These are phyloP conservation scores for Ellobius talpinus DNA, from an alignment of 2,113 vertebrate species.

Conservation along the genomic window DNA sequence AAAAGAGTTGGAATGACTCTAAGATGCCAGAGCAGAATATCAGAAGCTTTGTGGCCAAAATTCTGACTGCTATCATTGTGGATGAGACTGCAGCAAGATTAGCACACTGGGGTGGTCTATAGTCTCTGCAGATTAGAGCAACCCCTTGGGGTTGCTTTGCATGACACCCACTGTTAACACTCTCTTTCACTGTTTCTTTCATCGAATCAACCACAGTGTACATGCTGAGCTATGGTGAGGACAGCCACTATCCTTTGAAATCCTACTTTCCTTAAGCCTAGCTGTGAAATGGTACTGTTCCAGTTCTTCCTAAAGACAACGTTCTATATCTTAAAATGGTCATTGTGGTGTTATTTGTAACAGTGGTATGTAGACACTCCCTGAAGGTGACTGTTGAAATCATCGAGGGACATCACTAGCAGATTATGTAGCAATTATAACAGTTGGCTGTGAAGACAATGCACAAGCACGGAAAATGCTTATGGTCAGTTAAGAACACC, in stretches of 20 bases:
- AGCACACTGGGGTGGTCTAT: background rate
- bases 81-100: background rate
- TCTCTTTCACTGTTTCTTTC: background rate
- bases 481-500: background rate
- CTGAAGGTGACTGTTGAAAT: background rate
- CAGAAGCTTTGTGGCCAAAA: background rate
- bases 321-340: background rate
- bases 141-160: background rate
- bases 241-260: background rate
- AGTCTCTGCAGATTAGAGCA: background rate
- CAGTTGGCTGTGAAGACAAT: background rate
- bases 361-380: background rate
- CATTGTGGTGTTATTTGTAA: background rate
- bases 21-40: constrained; percentile 30
- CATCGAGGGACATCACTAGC: background rate
- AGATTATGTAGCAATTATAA: background rate
- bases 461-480: background rate
- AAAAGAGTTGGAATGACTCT: constrained; percentile 13
- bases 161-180: background rate
- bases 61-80: constrained; percentile 32
- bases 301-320: background rate
- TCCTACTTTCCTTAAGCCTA: background rate
- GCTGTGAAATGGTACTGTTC: background rate
- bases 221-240: background rate
- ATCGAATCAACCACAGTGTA: background rate